Conservation (phyloP, 2,113 vertebrate genomes). For the Emydocephalus ijimae region DNA sequence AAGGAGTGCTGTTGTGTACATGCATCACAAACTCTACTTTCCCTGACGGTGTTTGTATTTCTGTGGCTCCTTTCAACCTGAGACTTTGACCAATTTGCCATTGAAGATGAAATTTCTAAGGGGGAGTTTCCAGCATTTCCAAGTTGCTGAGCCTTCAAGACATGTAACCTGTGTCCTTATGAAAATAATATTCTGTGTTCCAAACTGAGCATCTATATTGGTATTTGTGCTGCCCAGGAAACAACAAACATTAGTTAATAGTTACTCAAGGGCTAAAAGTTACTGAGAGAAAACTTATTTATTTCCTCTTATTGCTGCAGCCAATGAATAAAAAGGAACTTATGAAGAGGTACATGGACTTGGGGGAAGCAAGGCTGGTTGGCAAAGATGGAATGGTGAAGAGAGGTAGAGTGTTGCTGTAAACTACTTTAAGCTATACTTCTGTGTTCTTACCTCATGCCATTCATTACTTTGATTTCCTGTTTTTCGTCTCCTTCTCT, state of each 20-base stretch:
- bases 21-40: slow-evolving; percentile 18
- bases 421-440: background rate
- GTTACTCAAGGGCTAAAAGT: slow-evolving; percentile 48
- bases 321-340: background rate
- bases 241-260: slow-evolving; percentile 46
- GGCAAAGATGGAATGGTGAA: background rate
- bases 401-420: background rate
- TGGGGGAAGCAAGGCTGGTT: background rate
- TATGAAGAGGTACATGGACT: background rate
- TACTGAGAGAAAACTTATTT: slow-evolving; percentile 59
- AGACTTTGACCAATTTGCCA: slow-evolving; percentile 45
- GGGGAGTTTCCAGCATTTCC: slow-evolving; percentile 48
- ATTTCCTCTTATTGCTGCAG: slow-evolving; percentile 44
- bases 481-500: background rate
- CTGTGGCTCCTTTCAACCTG: slow-evolving; percentile 37
- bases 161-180: slow-evolving; percentile 48
- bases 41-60: slow-evolving; percentile 24
- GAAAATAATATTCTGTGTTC: slow-evolving; percentile 57
- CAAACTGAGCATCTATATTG: slow-evolving; percentile 64
- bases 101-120: slow-evolving; percentile 57
- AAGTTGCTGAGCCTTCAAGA: slow-evolving; percentile 56
- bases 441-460: background rate
- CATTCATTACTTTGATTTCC: background rate
- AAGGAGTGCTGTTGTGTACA: background rate
- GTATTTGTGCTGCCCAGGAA: slow-evolving; percentile 58